Conservation (phyloP, 64 coral and sea anemone genomes). For the Cladopsammia gracilis region DNA sequence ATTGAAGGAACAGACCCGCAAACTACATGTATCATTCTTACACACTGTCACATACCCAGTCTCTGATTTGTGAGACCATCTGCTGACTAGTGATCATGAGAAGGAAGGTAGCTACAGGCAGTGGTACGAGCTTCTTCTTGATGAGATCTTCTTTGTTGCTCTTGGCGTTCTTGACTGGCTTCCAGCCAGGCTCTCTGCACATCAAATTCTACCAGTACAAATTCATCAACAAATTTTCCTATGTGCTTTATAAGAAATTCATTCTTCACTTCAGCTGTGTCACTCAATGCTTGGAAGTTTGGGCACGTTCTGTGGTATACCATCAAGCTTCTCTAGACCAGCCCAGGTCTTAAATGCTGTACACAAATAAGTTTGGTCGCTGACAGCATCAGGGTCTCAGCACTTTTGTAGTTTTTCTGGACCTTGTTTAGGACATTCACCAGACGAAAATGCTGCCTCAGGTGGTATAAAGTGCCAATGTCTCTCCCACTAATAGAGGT, state of each 20-base stretch:
- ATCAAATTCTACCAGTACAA: slow-evolving; percentile 50
- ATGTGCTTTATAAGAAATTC: neutral
- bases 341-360: slow-evolving; percentile 34
- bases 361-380: slow-evolving; percentile 60
- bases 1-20: no score
- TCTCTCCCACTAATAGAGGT: slow-evolving; percentile 59
- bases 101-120: no score
- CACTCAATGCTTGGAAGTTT: neutral
- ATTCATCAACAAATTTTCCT: slow-evolving; percentile 57
- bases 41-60: no score
- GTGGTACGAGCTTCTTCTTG: no score
- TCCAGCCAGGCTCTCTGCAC: slow-evolving; percentile 12
- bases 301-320: slow-evolving; percentile 26
- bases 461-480: slow-evolving; percentile 59
- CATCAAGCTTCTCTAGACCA: slow-evolving; percentile 31
- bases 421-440: slow-evolving; percentile 36
- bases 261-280: neutral
- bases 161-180: neutral
- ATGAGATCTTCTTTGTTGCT: no score
- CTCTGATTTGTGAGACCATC: no score
- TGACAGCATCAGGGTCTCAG: slow-evolving; percentile 49
- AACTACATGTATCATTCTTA: no score
- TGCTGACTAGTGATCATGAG: no score
- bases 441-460: slow-evolving; percentile 56
- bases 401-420: slow-evolving; percentile 30